Conservation (phyloP, 1,140 invertebrate genomes). For the Ruditapes philippinarum region DNA sequence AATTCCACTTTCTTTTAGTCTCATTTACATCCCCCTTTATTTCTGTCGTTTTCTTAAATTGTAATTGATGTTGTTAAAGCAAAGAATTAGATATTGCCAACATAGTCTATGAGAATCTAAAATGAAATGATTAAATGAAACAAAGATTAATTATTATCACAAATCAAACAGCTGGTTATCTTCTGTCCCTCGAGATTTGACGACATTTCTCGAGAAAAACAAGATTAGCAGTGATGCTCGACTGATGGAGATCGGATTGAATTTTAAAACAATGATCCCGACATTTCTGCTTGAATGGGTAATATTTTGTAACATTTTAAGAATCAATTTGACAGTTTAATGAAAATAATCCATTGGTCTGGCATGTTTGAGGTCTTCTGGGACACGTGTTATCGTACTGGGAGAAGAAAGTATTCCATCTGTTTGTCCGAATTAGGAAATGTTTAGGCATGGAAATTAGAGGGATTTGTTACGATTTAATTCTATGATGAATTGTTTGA, state of each 20-base stretch:
- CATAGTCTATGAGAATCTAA: constrained; percentile 15
- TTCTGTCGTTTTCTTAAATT: constrained; percentile 44
- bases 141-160: constrained; percentile 69
- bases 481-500: too few species aligned
- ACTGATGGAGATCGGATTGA: constrained; percentile 44
- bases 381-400: constrained; percentile 19
- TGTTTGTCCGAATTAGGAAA: constrained; percentile 17
- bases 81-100: constrained; percentile 35
- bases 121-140: constrained; percentile 46
- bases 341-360: constrained; percentile 58
- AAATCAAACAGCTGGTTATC: constrained; percentile 70
- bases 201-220: constrained; percentile 24
- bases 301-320: constrained; percentile 64
- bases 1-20: not conserved
- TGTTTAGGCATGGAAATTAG: not conserved
- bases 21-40: constrained; percentile 47
- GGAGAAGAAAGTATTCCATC: constrained; percentile 15
- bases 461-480: not conserved
- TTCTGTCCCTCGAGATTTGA: constrained; percentile 47
- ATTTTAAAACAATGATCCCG: constrained; percentile 60
- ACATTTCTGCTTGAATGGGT: constrained; percentile 51
- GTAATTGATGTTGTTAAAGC: constrained; percentile 64
- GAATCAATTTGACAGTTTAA: constrained; percentile 65
- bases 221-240: constrained; percentile 44
- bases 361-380: constrained; percentile 22